phyloP scores from a whole-genome alignment of 1,140 invertebrate genomes.

The Drosophila repleta region DNA sequence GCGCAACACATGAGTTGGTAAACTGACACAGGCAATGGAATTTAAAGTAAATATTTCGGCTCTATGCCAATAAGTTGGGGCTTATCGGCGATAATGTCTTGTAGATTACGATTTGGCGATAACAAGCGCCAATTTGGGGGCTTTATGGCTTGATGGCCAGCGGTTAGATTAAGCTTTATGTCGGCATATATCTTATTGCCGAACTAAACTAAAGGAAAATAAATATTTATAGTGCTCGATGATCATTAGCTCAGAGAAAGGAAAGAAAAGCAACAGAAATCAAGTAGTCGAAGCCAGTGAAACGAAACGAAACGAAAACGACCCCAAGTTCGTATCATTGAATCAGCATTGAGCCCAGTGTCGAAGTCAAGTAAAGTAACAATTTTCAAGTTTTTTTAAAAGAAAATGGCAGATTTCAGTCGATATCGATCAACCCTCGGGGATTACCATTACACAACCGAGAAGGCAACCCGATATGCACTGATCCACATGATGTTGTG shows the following conservation, averaged over 20 bases:
- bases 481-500: background rate
- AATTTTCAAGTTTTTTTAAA: background rate
- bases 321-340: background rate
- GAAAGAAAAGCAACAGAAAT: background rate
- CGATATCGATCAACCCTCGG: background rate
- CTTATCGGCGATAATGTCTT: slow-evolving; percentile 35
- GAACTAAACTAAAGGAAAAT: slow-evolving; percentile 4
- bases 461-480: background rate
- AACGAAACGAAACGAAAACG: background rate
- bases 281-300: background rate
- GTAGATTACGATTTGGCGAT: slow-evolving; percentile 29
- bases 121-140: slow-evolving; percentile 9
- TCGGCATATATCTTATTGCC: slow-evolving; percentile 37
- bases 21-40: slow-evolving; percentile 18
- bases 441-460: background rate
- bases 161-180: slow-evolving; percentile 33
- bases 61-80: slow-evolving; percentile 13
- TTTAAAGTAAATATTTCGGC: slow-evolving; percentile 14
- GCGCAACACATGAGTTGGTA: background rate
- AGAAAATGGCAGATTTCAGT: too few species aligned
- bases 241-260: background rate
- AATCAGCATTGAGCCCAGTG: background rate
- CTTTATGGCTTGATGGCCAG: slow-evolving; percentile 33
- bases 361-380: background rate
- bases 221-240: slow-evolving; percentile 26